Evolutionary conservation across 1,140 invertebrate genomes (phyloP), one percentile per base, ranked within the genome.

Genomic region (Drosophila nannoptera): DNA sequence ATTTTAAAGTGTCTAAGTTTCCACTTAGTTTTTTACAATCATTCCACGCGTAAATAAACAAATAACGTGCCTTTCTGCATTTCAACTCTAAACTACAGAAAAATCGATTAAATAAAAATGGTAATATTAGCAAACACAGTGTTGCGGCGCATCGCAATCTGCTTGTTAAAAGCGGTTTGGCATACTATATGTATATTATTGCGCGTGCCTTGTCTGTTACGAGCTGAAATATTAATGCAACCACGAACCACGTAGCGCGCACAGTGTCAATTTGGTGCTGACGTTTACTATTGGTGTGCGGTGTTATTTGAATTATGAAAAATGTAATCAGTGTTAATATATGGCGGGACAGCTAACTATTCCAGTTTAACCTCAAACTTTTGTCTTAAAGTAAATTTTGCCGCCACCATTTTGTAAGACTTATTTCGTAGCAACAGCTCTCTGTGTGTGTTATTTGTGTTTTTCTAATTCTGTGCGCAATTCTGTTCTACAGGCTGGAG

Each of bases 401-500:
- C 69, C 72, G 77, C 75, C 82, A 73, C 81, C 82, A 87, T 82
- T 82, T 87, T 82, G 82, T 78, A 59, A 38, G 40, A 58, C 36
- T 32, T 48, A 36, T 69, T 54, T 29, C 49, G 6, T 52, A 48
- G 40, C 12, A 14, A 40, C 53, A 29, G 12, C 5, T 46, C 16
- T 50, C 35, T 38, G 45, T 63, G 22, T 78, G 49, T 45, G 59
- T 49, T 64, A 5, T 31, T 22, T 60, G 58, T 64, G 43, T 56
- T 75, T 65, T 54, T 58, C 48, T 69, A 69, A 73, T 68, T 69
- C 43, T 46, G 48, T 49, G 38, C 59, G 42, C 42, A 45, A 48
- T 62, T 52, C 35, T 62, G 22, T 60, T 48, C 49, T 46, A 60
- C 77, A 96, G 98, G 97, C 97, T 94, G 98, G 97, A 89, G 98